These are phyloP conservation scores for Pectinophora gossypiella DNA, from an alignment of 1,140 invertebrate species.

Conservation along the genomic window DNA sequence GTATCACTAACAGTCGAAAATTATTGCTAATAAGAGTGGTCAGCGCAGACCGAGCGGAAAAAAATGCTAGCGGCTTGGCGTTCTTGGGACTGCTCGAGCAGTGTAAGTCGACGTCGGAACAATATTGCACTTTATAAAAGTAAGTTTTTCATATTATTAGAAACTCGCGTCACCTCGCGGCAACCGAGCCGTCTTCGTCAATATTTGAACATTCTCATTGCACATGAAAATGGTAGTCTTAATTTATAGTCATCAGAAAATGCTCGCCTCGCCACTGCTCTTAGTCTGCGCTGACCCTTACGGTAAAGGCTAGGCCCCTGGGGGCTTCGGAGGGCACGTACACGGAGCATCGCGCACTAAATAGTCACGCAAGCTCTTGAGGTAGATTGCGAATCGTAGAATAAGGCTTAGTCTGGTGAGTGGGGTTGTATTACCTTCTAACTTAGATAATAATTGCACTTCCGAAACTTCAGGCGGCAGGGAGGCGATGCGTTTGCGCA, in stretches of 20 bases:
- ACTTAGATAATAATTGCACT: constrained; percentile 87
- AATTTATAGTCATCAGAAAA: no score
- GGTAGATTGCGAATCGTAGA: not conserved
- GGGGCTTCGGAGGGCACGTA: not conserved
- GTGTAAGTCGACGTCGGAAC: no score
- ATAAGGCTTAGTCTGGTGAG: not conserved
- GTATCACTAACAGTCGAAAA: not conserved
- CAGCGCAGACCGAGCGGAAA: not conserved
- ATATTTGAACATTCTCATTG: no score
- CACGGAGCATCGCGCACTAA: not conserved
- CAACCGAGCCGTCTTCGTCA: no score
- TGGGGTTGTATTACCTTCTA: constrained; percentile 79
- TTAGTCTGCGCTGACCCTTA: no score
- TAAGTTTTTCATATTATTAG: no score
- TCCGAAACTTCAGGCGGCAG: constrained; percentile 96
- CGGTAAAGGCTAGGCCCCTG: not conserved
- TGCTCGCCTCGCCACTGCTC: no score
- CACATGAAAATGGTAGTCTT: no score
- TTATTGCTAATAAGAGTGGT: not conserved
- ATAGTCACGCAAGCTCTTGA: not conserved
- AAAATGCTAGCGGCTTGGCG: no score
- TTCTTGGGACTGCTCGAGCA: no score
- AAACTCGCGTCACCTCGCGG: no score
- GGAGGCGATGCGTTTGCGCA: constrained; percentile 94
- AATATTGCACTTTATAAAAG: no score